A percentile compares a stretch with the other conserved stretches of the same genome.
Evolutionary conservation across 2,888 invertebrate species (phyloP).

Genomic region (Tipula helvola): DNA sequence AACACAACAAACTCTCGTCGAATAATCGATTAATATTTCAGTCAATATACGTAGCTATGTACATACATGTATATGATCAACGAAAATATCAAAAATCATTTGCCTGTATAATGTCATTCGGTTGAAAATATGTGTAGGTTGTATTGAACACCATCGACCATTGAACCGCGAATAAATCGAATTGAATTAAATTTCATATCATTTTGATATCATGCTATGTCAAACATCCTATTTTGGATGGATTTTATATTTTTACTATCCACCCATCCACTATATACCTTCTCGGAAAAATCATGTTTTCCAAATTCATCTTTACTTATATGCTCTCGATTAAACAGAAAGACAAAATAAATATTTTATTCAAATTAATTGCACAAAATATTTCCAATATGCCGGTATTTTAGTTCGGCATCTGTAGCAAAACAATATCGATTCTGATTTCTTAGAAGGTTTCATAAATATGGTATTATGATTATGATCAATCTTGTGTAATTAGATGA

Average conservation of each 20-base stretch:
- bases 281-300: background rate
- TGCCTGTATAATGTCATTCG: background rate
- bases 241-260: background rate
- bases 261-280: background rate
- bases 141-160: background rate
- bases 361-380: background rate
- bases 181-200: background rate
- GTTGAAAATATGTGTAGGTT: background rate
- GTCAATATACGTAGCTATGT: background rate
- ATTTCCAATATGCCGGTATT: background rate
- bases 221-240: background rate
- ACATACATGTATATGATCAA: background rate
- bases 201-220: background rate
- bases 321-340: background rate
- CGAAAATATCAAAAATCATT: background rate
- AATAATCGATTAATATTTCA: background rate
- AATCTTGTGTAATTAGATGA: too few species aligned
- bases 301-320: background rate
- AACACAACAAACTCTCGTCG: background rate
- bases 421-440: background rate
- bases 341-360: background rate
- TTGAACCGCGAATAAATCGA: background rate
- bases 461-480: background rate
- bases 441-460: background rate
- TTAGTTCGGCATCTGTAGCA: background rate